Evolutionary conservation across 30 jellyfish, hydroid and myxozoan species (phyloP).

Genomic region (Cassiopea andromeda): DNA sequence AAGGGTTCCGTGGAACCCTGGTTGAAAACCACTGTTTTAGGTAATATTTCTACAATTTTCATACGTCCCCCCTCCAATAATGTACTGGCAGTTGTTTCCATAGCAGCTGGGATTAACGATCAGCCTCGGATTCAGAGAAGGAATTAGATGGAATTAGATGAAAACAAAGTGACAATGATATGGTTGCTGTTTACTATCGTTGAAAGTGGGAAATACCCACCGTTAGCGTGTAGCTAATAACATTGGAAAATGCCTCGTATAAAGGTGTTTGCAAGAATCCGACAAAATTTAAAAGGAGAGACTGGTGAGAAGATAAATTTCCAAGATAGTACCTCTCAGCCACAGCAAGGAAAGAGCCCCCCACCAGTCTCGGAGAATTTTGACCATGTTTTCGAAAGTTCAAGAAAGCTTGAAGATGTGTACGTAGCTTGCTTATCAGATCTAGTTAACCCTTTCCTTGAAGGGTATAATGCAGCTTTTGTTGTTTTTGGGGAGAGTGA

Average conservation of each 20-base stretch:
- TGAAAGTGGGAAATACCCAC: not conserved
- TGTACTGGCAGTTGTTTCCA: not conserved
- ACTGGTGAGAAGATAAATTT: constrained; percentile 60
- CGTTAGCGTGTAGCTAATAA: not conserved
- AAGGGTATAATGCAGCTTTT: constrained; percentile 48
- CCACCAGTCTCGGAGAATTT: constrained; percentile 14
- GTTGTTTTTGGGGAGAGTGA: constrained; percentile 54
- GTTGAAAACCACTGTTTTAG: no score
- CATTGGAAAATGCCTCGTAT: constrained; percentile 27
- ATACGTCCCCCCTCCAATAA: not conserved
- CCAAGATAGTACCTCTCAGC: not conserved
- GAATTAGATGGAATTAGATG: not conserved
- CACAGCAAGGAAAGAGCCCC: constrained; percentile 3
- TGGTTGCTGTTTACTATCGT: not conserved
- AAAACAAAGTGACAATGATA: not conserved
- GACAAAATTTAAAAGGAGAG: constrained; percentile 51
- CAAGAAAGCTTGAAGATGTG: constrained; percentile 46
- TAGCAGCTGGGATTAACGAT: not conserved
- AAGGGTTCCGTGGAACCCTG: no score
- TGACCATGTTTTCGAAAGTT: constrained; percentile 53
- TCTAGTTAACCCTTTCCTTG: constrained; percentile 25
- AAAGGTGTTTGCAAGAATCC: constrained; percentile 49
- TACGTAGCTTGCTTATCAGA: constrained; percentile 38
- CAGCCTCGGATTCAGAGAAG: constrained; percentile 3
- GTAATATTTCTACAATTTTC: not conserved